Evolutionary conservation across 1,140 invertebrate genomes (phyloP), one percentile per base, ranked within the genome.

Genomic region (Aleiodes sp.): DNA sequence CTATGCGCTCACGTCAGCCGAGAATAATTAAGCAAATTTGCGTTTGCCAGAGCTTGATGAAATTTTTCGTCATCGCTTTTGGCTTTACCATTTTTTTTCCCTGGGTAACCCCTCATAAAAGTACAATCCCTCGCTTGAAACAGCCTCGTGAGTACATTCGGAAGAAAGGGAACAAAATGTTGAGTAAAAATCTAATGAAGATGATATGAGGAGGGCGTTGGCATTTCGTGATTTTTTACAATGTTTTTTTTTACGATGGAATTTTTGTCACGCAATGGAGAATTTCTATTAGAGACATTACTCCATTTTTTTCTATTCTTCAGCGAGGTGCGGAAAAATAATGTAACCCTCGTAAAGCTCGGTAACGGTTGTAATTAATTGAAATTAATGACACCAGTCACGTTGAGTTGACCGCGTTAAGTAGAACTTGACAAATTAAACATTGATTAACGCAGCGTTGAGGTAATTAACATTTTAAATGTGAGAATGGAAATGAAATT

Each of bases 311-410:
- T n/a, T n/a, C n/a, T n/a, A n/a, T n/a, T n/a, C n/a, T n/a, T n/a
- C n/a, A n/a, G n/a, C n/a, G 43, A 21, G 46, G 46, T 52, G 46
- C 10, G 46, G 46, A 52, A 52, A 52, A n/a, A n/a, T n/a, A n/a
- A 52, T 52, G 26, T 16, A 16, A 4, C 19, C 16, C 3, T 16
- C 46, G 46, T 26, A 16, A 24, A 16, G 19, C 46, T 52, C 3
- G 52, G 33, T 63, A 70, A 62, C 68, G 73, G 67, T 57, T 65
- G 14, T 73, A 75, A 77, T 78, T 78, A 77, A 78, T 77, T 75
- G 73, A 75, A 76, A 79, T 78, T 79, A 79, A 78, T 79, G 76
- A 74, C 69, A 62, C 24, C 26, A 57, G 59, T 71, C 67, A 43
- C 71, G 68, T 71, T 64, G 68, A 70, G 70, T 71, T 69, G 76